Evolutionary conservation across 2,797 vertebrate species (phyloP).

Genomic region (Taenioides sp.): DNA sequence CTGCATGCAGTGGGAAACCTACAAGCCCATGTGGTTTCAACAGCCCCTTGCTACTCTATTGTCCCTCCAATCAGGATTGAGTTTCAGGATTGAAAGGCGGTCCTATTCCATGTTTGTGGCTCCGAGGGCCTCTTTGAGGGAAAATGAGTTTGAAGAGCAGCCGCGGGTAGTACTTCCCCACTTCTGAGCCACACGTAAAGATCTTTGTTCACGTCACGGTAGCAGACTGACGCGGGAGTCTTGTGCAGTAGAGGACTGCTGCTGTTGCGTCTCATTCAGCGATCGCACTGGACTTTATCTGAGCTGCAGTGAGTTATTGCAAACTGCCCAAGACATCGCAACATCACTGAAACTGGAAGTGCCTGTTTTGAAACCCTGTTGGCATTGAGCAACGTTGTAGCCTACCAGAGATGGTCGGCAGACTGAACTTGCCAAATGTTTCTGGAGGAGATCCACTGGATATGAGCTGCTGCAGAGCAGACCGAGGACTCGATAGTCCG

Average conservation of each 20-base stretch:
- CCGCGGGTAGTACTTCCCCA: slow-evolving; percentile 25
- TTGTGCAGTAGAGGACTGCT: not conserved
- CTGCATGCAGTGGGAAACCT: slow-evolving; percentile 13
- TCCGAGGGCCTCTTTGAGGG: slow-evolving; percentile 38
- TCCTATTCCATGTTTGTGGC: slow-evolving; percentile 51
- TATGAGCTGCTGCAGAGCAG: slow-evolving; percentile 86
- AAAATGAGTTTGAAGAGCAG: slow-evolving; percentile 50
- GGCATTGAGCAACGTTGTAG: slow-evolving; percentile 40
- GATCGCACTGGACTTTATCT: not conserved
- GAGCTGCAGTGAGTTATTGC: slow-evolving; percentile 19
- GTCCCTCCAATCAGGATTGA: slow-evolving; percentile 67
- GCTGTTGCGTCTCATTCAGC: not conserved
- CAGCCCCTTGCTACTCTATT: slow-evolving; percentile 34
- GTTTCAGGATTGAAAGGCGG: slow-evolving; percentile 59
- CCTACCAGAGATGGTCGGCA: slow-evolving; percentile 86
- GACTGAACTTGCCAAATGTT: slow-evolving; percentile 87
- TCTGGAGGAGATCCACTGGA: slow-evolving; percentile 84
- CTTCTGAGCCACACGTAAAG: not conserved
- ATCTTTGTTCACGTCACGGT: not conserved
- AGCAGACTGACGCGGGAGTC: not conserved
- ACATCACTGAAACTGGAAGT: slow-evolving; percentile 19
- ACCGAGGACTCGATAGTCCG: slow-evolving; percentile 89
- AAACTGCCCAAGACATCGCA: slow-evolving; percentile 15
- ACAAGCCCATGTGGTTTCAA: slow-evolving; percentile 32
- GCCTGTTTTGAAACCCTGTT: slow-evolving; percentile 28